phyloP scores from a whole-genome alignment of 2,113 vertebrate genomes.

The Myodes glareolus region DNA sequence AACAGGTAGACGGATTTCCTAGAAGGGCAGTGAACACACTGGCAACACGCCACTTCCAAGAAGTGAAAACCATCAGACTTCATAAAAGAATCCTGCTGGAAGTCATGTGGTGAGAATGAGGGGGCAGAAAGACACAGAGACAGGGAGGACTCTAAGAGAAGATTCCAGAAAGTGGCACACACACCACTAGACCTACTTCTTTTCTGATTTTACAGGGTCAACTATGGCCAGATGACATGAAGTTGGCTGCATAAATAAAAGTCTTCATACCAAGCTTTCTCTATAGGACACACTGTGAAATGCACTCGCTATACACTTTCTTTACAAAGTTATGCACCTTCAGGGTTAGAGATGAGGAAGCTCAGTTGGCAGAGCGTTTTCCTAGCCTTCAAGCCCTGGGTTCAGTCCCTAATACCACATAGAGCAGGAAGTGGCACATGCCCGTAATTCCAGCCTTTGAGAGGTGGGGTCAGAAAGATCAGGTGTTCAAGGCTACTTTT shows the following conservation, averaged over 20 bases:
- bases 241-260: slow-evolving; percentile 19
- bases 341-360: not conserved
- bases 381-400: not conserved
- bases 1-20: slow-evolving; percentile 5
- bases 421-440: not conserved
- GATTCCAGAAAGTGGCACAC: not conserved
- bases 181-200: not conserved
- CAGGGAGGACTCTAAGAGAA: not conserved
- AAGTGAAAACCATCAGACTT: slow-evolving; percentile 33
- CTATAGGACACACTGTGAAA: not conserved
- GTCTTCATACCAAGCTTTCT: not conserved
- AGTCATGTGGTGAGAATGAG: not conserved
- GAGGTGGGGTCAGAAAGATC: not conserved
- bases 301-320: not conserved
- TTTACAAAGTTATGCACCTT: slow-evolving; percentile 22
- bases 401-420: not conserved
- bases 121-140: not conserved
- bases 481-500: not conserved
- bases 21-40: slow-evolving; percentile 12
- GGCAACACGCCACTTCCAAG: slow-evolving; percentile 36
- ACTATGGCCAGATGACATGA: not conserved
- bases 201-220: slow-evolving; percentile 27
- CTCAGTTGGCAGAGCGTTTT: not conserved
- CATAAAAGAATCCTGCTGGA: not conserved
- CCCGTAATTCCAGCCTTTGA: not conserved